Conservation (phyloP, 2,113 vertebrate species). For the Hippoglossus stenolepis region DNA sequence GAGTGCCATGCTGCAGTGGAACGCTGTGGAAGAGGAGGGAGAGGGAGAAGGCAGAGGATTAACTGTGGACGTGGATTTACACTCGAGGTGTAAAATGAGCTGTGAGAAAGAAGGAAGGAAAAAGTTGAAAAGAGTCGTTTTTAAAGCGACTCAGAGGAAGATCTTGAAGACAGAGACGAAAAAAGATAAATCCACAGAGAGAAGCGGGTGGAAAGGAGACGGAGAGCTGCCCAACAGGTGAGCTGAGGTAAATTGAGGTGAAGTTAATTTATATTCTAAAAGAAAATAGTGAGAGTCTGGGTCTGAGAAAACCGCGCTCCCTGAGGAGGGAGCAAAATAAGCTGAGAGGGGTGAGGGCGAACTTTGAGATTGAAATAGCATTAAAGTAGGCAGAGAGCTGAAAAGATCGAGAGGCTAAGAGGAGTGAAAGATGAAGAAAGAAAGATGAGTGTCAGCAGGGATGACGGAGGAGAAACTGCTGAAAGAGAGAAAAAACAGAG, state of each 20-base stretch:
- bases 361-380: conserved; percentile 57
- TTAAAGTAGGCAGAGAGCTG: conserved; percentile 40
- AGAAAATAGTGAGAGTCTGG: conserved; percentile 48
- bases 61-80: background rate
- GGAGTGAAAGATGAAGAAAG: conserved; percentile 49
- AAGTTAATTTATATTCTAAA: conserved; percentile 67
- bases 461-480: conserved; percentile 21
- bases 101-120: background rate
- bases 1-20: conserved; percentile 92
- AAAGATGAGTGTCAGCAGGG: conserved; percentile 43
- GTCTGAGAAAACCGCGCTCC: conserved; percentile 39
- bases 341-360: conserved; percentile 25
- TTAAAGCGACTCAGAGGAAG: conserved; percentile 10
- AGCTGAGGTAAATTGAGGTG: conserved; percentile 62
- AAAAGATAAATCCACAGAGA: conserved; percentile 26
- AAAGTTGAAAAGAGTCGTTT: background rate
- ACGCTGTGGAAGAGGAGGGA: conserved; percentile 77
- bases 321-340: conserved; percentile 45
- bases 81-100: background rate
- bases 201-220: background rate
- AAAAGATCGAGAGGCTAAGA: conserved; percentile 52
- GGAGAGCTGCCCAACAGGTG: conserved; percentile 44
- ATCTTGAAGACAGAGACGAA: conserved; percentile 10
- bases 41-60: background rate
- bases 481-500: conserved; percentile 46